Base-by-base conservation (phyloP, 2,797 vertebrate species). In the Pogoniulus pusillus region DNA sequence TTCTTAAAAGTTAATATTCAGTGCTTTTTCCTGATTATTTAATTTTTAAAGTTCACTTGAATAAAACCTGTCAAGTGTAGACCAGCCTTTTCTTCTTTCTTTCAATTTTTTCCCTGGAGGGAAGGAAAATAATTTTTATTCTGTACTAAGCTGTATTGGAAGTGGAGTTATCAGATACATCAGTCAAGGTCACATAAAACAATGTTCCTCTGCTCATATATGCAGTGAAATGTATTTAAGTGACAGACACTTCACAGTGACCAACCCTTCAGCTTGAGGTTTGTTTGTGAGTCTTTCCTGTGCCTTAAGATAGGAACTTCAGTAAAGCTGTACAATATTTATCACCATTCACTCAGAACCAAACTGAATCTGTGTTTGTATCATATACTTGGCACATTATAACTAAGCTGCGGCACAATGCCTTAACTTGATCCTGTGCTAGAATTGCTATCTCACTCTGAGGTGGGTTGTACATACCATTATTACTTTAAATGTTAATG, bases 31-130 rank as follows among this genome's bases (percentile, higher is more conserved):
- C 39, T 76, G 9, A 64, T 68, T 74, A 35, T 82, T 82, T 91
- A 62, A 5, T 51, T 85, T 72, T 81, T 65, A 78, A 89, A 89
- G 64, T 86, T 94, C 47, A 73, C 29, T 89, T 83, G 55, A 83
- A 12, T 78, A 89, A 94, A 92, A 85, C 18, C 41, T 65, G 5
- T 69, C 54, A 80, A 89, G 45, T 57, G 41, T 35, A 65, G 15
- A 49, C 6, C 65, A 49, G 5, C 1, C 7, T 9, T 71, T 90
- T 34, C 1, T 41, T 72, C 3, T 43, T 70, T 43, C 70, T 81
- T 83, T 5, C 18, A 16, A 3, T 34, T 77, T 71, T 71, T 88
- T 49, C 68, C 23, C 57, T 26, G 2, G 8, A 60, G 71, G n/a
- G 82, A 84, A 80, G 7, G 5, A 35, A 86, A 64, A 43, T 22